These are phyloP conservation scores for Okamejei kenojei DNA, from an alignment of 2,797 vertebrate species.

Conservation along the genomic window DNA sequence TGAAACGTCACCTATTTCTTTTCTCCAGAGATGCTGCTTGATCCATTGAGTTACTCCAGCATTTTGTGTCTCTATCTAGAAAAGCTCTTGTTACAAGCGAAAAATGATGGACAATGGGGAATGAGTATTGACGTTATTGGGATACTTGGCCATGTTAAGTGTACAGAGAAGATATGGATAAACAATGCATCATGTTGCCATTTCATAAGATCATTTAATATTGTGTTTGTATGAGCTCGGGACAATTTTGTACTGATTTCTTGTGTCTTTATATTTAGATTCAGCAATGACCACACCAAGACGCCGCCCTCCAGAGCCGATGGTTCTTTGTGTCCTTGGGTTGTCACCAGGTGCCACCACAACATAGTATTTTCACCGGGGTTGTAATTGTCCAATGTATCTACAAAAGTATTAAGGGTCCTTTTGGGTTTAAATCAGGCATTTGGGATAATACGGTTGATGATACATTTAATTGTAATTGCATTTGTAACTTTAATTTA, in stretches of 20 bases:
- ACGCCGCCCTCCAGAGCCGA: no score
- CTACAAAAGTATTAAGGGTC: constrained; percentile 59
- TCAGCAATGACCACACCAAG: constrained; percentile 65
- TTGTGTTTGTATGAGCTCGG: neutral
- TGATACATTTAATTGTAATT: neutral
- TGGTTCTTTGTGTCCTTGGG: no score
- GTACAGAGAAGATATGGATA: neutral
- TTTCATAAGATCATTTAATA: neutral
- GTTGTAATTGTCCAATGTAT: constrained; percentile 73
- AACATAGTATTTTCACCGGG: constrained; percentile 86
- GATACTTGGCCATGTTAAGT: neutral
- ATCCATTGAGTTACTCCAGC: no score
- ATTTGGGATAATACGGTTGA: neutral
- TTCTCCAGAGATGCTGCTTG: no score
- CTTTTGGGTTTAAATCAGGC: neutral
- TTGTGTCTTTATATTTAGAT: constrained; percentile 51
- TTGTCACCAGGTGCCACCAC: constrained; percentile 41
- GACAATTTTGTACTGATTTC: neutral
- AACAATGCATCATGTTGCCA: neutral
- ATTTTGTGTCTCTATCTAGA: neutral
- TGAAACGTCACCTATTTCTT: no score
- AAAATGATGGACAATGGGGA: neutral
- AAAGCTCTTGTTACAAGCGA: neutral
- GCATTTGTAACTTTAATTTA: neutral
- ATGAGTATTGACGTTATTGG: neutral